Evolutionary conservation across 2,113 vertebrate genomes (phyloP).

Genomic region (Myodes glareolus): DNA sequence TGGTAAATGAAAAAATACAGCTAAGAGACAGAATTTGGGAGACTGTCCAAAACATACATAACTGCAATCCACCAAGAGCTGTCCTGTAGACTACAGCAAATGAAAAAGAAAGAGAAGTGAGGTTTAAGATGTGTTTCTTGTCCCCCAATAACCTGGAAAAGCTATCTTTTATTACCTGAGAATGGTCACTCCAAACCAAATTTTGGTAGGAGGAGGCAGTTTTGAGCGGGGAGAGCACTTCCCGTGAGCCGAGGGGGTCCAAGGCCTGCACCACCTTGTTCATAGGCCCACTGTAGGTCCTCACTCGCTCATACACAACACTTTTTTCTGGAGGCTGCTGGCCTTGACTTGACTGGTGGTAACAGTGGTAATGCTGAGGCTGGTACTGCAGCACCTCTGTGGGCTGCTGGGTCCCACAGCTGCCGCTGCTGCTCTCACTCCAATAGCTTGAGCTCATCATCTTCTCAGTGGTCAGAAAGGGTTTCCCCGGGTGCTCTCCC

Average conservation of each 20-base stretch:
- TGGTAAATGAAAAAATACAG: conserved; percentile 41
- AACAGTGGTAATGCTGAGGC: conserved; percentile 69
- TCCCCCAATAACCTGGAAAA: neutral
- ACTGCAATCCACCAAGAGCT: neutral
- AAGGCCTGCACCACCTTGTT: conserved; percentile 80
- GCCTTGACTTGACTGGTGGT: conserved; percentile 70
- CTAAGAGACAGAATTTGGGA: neutral
- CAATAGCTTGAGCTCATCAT: conserved; percentile 77
- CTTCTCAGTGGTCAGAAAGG: conserved; percentile 50
- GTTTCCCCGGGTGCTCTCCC: conserved; percentile 38
- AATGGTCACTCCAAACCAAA: conserved; percentile 77
- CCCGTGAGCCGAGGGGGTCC: conserved; percentile 73
- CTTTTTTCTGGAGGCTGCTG: conserved; percentile 77
- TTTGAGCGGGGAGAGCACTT: conserved; percentile 80
- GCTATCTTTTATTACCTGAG: conserved; percentile 74
- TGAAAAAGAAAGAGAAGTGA: neutral
- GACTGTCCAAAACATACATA: neutral
- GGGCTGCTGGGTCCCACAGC: conserved; percentile 81
- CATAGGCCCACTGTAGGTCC: conserved; percentile 86
- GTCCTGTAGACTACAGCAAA: neutral
- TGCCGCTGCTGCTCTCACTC: conserved; percentile 74
- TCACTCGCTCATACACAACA: conserved; percentile 83
- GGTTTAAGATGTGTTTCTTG: neutral
- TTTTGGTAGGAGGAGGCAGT: conserved; percentile 79
- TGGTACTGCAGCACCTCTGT: conserved; percentile 78